These are phyloP conservation scores for Mnemiopsis leidyi DNA, from an alignment of 37 sponge, comb jelly and placozoan species.

Conservation along the genomic window DNA sequence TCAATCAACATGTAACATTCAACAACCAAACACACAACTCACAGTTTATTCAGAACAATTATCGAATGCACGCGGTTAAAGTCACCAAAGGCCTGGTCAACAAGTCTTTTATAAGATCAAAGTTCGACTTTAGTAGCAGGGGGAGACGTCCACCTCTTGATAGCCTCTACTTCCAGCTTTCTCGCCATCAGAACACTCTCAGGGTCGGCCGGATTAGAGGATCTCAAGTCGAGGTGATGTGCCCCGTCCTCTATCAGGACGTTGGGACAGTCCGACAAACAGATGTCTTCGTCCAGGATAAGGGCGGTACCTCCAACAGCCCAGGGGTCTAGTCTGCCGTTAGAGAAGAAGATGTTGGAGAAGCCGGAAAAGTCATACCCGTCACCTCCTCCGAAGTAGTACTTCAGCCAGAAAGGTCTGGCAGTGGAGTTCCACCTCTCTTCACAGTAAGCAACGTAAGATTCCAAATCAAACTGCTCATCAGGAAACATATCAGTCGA, in stretches of 20 bases:
- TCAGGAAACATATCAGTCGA: constrained; percentile 77
- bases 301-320: constrained; percentile 49
- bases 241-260: constrained; percentile 41
- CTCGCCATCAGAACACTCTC: constrained; percentile 12
- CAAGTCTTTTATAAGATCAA: too few species aligned
- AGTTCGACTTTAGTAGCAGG: neutral
- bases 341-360: constrained; percentile 66
- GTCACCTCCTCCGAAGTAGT: constrained; percentile 36
- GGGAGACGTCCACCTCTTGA: neutral
- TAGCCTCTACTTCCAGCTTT: constrained; percentile 32
- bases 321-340: constrained; percentile 64
- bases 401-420: constrained; percentile 42
- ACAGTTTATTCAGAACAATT: too few species aligned
- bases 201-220: constrained; percentile 40
- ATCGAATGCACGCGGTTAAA: too few species aligned
- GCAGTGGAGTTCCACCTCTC: neutral
- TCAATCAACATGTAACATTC: too few species aligned
- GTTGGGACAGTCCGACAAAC: constrained; percentile 45
- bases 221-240: constrained; percentile 27
- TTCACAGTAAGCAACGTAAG: neutral
- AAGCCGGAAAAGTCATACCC: constrained; percentile 60
- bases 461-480: neutral
- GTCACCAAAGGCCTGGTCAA: too few species aligned
- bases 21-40: too few species aligned
- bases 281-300: neutral